Evolutionary conservation across 2,113 vertebrate species (phyloP), one percentile per base, ranked within the genome.

Genomic region (Empidonax traillii): DNA sequence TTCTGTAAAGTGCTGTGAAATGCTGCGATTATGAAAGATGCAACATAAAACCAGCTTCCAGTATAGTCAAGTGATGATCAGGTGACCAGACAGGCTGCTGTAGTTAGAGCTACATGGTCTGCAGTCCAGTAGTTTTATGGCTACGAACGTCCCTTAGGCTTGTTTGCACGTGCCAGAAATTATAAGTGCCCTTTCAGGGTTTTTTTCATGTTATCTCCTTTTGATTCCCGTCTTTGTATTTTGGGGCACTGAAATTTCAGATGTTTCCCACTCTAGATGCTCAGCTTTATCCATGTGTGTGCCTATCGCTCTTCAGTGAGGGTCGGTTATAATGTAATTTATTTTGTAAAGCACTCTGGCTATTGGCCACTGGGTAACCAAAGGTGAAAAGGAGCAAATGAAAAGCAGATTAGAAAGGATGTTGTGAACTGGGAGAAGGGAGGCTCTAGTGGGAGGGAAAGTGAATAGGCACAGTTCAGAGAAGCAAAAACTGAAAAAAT

Each of bases 1-100:
- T 95, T 90, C 95, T 75, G 41, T 73, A 30, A 93, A 93, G 85
- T 89, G 85, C 90, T 91, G 62, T 95, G 91, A 87, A 96, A 95
- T 86, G 63, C 91, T 3, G 0, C 0, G 5, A 44, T 92, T 89
- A 91, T 0, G 0, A 61, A 97, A 95, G 68, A 71, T 9, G n/a
- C 87, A 90, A 30, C 83, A 89, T 91, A 91, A 82, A 96, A 67
- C 37, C 86, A 85, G 85, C 37, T 88, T 81, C 88, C 86, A 93
- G 31, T 87, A 53, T 74, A 86, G 93, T 53, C 79, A 71, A 80
- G 77, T 85, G 76, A 56, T 0, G 14, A 53, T 96, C 77, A 81
- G 77, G 53, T 65, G 77, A 67, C 39, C 74, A 95, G 83, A 21
- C 49, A 91, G 61, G 83, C 89, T 97, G 94, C 80, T 3, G 24